Conservation (phyloP, 1,140 invertebrate genomes). For the Tetragnatha versicolor region DNA sequence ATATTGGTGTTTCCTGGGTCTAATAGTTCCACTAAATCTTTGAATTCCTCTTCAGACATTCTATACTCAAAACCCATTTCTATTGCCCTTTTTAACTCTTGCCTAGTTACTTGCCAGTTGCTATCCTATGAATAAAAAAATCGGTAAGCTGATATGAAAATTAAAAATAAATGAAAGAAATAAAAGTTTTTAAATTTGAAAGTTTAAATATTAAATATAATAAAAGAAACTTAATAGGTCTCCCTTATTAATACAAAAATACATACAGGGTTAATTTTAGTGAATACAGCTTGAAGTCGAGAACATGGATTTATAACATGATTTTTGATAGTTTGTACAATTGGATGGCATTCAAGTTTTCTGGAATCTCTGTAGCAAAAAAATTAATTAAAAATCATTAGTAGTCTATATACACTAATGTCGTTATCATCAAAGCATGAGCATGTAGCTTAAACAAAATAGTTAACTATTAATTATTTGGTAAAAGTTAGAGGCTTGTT, state of each 20-base stretch:
- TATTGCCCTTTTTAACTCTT: constrained; percentile 32
- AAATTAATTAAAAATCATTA: background rate
- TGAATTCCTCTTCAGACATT: constrained; percentile 43
- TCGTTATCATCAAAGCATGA: no score
- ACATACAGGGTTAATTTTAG: constrained; percentile 27
- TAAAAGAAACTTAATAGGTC: background rate
- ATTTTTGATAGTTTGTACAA: constrained; percentile 41
- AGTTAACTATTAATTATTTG: no score
- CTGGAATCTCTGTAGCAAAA: background rate
- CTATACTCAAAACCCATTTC: constrained; percentile 11
- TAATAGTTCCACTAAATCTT: constrained; percentile 15
- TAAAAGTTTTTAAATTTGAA: background rate
- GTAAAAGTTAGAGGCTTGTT: background rate
- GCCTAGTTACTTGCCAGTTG: constrained; percentile 37
- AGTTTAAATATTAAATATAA: background rate
- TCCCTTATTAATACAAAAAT: background rate
- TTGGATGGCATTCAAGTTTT: constrained; percentile 22
- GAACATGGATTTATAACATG: constrained; percentile 16
- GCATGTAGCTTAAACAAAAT: no score
- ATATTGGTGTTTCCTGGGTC: constrained; percentile 44
- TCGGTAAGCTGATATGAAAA: background rate
- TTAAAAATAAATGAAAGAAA: background rate
- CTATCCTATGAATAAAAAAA: constrained; percentile 6
- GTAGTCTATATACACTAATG: no score
- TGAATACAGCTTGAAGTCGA: constrained; percentile 10